Evolutionary conservation across 2,113 vertebrate genomes (phyloP), one percentile per base, ranked within the genome.

Genomic region (Paramormyrops kingsleyae): DNA sequence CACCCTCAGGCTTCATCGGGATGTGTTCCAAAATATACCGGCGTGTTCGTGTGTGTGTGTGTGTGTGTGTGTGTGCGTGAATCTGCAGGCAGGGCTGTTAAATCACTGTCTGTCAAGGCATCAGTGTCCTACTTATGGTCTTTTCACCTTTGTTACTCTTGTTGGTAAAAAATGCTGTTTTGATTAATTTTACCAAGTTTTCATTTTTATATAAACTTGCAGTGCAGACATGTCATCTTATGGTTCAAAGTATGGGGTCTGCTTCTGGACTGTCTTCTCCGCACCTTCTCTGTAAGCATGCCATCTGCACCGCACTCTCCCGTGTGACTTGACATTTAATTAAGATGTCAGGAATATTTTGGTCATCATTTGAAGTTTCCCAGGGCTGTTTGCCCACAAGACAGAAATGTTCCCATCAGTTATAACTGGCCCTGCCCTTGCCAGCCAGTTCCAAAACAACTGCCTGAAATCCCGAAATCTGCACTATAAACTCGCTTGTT

Each of bases 1-100:
- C 91, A 92, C 94, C 92, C 92, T 94, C 93, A 94, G 94, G 92
- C 93, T 93, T 94, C 93, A 95, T 93, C 90, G 93, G 94, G 95
- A 95, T 93, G 89, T 35, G 24, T 84, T 94, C 96, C 96, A 97
- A 94, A 93, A 91, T 89, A 92, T 84, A 91, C 95, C 93, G 86
- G 88, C 90, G 93, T 95, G 95, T 94, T 93, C 95, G 95, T 94
- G 91, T 89, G 91, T 86, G 91, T 94, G 93, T 87, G 89, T 91
- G 91, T 94, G 93, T n/a, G n/a, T n/a, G 93, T 87, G 89, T 91
- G 91, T 94, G 93, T 85, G 89, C 90, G 94, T 95, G 95, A 94
- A 27, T 87, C 39, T 47, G 9, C 83, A n/a, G 44, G 2, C 83
- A 49, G 44, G 6, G 83, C 44, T 86, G 83, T 86, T 86, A 86